phyloP scores from a whole-genome alignment of 2,113 vertebrate genomes.

The Oxygymnocypris stewartii region DNA sequence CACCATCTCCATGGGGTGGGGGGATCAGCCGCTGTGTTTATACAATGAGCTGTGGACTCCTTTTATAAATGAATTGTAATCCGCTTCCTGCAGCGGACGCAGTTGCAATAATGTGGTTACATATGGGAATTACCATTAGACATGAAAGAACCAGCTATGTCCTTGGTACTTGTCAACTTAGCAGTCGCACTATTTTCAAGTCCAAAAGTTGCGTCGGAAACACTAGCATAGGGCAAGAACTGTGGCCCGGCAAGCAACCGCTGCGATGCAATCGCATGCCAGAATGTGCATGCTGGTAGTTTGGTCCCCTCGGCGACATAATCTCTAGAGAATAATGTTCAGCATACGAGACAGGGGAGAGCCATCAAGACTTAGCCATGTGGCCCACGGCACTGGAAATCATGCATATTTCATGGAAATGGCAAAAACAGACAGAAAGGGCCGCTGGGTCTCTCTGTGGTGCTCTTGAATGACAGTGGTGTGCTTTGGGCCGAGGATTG shows the following conservation, averaged over 20 bases:
- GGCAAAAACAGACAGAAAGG: background rate
- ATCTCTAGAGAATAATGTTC: conserved; percentile 41
- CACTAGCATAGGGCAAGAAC: conserved; percentile 4
- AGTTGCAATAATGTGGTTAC: background rate
- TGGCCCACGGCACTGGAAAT: conserved; percentile 15
- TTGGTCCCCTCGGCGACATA: background rate
- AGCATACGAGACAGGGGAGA: conserved; percentile 35
- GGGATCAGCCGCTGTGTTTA: conserved; percentile 16
- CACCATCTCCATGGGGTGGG: background rate
- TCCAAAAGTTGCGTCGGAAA: background rate
- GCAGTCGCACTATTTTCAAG: background rate
- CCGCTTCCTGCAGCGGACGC: background rate
- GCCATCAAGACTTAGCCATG: conserved; percentile 28
- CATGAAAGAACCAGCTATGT: background rate
- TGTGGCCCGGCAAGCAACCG: background rate
- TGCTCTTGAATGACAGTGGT: conserved; percentile 34
- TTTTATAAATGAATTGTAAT: conserved; percentile 25
- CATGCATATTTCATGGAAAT: conserved; percentile 45
- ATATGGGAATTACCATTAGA: background rate
- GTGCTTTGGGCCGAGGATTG: conserved; percentile 16
- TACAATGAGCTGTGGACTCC: background rate
- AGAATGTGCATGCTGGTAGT: too few species aligned
- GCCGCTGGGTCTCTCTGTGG: conserved; percentile 13
- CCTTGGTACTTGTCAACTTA: background rate
- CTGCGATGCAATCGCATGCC: background rate